Percentiles rank a stretch among this genome's conserved stretches.
Conservation (phyloP, 1,140 invertebrate species). For the Drosophila kikkawai region DNA sequence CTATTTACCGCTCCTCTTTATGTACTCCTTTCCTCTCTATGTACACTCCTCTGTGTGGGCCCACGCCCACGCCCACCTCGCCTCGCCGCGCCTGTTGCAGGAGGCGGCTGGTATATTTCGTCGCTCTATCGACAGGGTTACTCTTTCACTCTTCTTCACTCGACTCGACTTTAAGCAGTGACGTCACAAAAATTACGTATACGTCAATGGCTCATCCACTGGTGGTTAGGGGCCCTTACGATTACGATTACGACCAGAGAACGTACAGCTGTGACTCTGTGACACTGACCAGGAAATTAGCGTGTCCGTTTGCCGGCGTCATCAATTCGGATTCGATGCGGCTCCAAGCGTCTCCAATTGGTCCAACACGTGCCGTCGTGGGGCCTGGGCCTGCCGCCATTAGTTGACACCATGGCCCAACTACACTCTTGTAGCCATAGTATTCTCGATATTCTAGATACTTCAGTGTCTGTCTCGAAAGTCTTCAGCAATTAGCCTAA, state of each 20-base stretch:
- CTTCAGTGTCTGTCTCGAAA: neutral
- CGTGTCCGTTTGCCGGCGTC: constrained; percentile 41
- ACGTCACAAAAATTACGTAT: constrained; percentile 56
- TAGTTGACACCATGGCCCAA: constrained; percentile 18
- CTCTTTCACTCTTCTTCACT: constrained; percentile 3
- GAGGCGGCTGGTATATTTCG: neutral
- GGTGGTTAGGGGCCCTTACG: neutral
- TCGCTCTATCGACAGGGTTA: constrained; percentile 21
- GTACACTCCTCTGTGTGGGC: constrained; percentile 1
- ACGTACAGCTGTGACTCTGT: constrained; percentile 32
- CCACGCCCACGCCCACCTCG: constrained; percentile 6
- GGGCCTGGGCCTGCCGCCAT: constrained; percentile 21
- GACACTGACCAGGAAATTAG: constrained; percentile 46
- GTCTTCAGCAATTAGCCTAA: constrained; percentile 6
- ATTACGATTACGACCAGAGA: neutral
- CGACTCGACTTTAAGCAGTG: constrained; percentile 31
- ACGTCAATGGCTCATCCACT: constrained; percentile 36
- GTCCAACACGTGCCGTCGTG: constrained; percentile 28
- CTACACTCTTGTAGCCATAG: neutral
- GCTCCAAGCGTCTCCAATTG: constrained; percentile 61
- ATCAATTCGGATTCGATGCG: constrained; percentile 44
- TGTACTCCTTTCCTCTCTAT: neutral
- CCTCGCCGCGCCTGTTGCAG: constrained; percentile 46
- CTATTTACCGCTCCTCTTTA: constrained; percentile 62
- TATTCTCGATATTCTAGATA: neutral